phyloP scores from a whole-genome alignment of 2,888 invertebrate genomes.

The Parnassius orleans region DNA sequence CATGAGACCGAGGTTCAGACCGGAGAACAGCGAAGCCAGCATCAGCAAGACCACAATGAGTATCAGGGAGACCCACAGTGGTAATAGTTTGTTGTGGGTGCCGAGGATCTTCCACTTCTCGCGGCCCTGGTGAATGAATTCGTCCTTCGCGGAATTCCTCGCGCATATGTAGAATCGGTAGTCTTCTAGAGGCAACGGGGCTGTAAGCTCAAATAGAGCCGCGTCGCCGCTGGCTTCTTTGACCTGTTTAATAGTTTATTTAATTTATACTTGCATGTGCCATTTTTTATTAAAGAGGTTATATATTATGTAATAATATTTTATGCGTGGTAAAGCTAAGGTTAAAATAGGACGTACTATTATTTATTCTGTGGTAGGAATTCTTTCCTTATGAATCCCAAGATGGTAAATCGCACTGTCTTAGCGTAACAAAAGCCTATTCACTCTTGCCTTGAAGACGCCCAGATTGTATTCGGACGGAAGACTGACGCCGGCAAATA shows the following conservation, averaged over 20 bases:
- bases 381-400: too few species aligned
- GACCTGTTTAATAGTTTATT: slow-evolving; percentile 41
- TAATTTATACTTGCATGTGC: too few species aligned
- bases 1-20: slow-evolving; percentile 98
- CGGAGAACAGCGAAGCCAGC: slow-evolving; percentile 97
- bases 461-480: too few species aligned
- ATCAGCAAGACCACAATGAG: slow-evolving; percentile 88
- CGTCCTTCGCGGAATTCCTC: slow-evolving; percentile 43
- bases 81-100: slow-evolving; percentile 86
- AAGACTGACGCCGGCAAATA: too few species aligned
- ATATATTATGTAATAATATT: too few species aligned
- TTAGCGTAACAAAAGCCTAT: too few species aligned
- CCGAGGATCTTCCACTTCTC: slow-evolving; percentile 84
- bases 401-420: too few species aligned
- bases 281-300: too few species aligned
- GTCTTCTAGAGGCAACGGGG: slow-evolving; percentile 56
- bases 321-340: too few species aligned
- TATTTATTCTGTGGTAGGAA: too few species aligned
- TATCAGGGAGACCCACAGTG: slow-evolving; percentile 88
- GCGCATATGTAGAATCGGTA: slow-evolving; percentile 69
- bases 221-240: slow-evolving; percentile 44
- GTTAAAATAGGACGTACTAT: too few species aligned
- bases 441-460: too few species aligned
- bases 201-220: slow-evolving; percentile 51
- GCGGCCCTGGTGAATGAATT: slow-evolving; percentile 84